These are phyloP conservation scores for Dromococcyx pavoninus DNA, from an alignment of 2,797 vertebrate genomes.

Conservation along the genomic window DNA sequence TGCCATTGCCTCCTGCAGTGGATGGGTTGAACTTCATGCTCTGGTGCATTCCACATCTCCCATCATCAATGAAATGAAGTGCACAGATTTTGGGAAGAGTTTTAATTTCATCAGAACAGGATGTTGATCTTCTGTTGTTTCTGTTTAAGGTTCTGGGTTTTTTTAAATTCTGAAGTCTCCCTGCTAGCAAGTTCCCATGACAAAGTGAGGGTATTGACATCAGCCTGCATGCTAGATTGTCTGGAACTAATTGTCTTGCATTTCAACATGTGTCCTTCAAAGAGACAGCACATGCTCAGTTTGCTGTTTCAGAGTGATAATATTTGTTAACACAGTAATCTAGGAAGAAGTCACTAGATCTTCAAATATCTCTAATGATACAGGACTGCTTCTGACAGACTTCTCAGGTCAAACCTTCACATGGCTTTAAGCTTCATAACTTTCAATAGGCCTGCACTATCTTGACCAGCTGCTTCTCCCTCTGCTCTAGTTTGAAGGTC, in stretches of 20 bases:
- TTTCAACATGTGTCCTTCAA: background rate
- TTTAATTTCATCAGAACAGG: background rate
- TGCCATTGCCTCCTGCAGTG: background rate
- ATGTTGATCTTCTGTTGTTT: background rate
- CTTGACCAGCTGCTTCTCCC: background rate
- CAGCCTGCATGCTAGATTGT: background rate
- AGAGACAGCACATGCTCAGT: background rate
- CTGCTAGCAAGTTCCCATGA: background rate
- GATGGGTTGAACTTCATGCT: background rate
- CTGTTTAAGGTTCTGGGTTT: too few species aligned
- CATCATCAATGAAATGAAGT: rapidly evolving
- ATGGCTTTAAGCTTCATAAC: background rate
- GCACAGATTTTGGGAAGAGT: background rate
- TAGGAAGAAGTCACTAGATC: background rate
- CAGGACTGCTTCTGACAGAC: background rate
- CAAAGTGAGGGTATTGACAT: background rate
- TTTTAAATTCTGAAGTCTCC: background rate
- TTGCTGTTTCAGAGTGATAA: background rate
- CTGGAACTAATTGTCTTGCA: background rate
- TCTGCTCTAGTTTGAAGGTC: background rate
- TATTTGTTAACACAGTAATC: too few species aligned
- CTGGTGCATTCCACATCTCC: background rate
- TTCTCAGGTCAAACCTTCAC: background rate
- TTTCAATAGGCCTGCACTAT: background rate
- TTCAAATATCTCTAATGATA: background rate